Conservation (phyloP, 2,797 vertebrate genomes). For the Acanthurus lineatus region DNA sequence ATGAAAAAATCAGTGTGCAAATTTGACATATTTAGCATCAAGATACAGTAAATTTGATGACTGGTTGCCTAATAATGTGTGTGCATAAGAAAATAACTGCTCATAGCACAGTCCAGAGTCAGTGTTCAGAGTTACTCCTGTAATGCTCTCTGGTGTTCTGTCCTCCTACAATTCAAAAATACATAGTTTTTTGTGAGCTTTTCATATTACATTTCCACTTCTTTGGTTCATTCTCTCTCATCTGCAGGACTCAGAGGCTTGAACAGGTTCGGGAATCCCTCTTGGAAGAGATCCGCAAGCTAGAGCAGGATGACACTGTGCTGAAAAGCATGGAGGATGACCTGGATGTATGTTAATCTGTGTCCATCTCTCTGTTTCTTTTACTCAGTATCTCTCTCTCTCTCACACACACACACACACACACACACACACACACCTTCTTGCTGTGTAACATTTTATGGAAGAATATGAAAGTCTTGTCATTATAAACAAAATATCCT, state of each 20-base stretch:
- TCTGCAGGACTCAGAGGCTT: constrained; percentile 87
- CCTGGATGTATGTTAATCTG: constrained; percentile 82
- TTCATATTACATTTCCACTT: neutral
- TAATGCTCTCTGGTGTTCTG: neutral
- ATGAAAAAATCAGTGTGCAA: neutral
- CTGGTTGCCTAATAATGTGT: neutral
- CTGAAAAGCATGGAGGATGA: constrained; percentile 93
- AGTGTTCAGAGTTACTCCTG: neutral
- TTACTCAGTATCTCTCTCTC: neutral
- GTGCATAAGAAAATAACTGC: neutral
- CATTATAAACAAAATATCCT: neutral
- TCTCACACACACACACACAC: neutral
- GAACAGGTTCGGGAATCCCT: constrained; percentile 86
- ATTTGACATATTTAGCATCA: neutral
- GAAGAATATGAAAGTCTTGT: neutral
- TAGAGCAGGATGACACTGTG: constrained; percentile 88
- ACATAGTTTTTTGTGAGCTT: neutral
- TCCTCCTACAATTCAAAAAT: neutral
- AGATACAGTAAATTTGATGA: neutral
- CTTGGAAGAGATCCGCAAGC: constrained; percentile 87
- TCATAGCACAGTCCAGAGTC: neutral
- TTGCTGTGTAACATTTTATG: neutral
- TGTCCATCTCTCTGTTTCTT: neutral
- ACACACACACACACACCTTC: neutral
- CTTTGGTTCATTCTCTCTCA: constrained; percentile 4